A percentile compares a stretch with the other conserved stretches of the same genome.
Conservation (phyloP, 2,113 vertebrate genomes). For the Fukomys damarensis region DNA sequence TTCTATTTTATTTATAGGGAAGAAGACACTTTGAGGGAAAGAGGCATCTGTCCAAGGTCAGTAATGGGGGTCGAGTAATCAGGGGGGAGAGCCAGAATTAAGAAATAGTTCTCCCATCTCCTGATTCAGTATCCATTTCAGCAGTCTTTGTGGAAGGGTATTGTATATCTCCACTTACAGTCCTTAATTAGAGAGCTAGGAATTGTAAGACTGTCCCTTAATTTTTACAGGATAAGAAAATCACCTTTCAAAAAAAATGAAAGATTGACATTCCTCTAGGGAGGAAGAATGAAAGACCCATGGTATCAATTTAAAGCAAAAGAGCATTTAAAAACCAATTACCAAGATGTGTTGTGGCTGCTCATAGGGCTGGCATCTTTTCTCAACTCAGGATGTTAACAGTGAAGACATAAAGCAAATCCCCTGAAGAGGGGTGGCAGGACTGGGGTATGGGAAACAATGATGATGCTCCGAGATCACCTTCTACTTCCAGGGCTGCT, state of each 20-base stretch:
- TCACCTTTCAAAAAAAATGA: constrained; percentile 61
- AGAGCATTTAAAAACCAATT: constrained; percentile 77
- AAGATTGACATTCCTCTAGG: constrained; percentile 71
- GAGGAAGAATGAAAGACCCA: constrained; percentile 48
- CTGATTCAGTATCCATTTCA: neutral
- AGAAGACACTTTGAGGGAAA: neutral
- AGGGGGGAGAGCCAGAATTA: neutral
- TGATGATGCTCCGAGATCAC: constrained; percentile 54
- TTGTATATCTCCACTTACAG: neutral
- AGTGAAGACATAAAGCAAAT: constrained; percentile 75
- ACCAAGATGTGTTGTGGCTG: constrained; percentile 52
- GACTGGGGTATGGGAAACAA: neutral
- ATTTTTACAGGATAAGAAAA: constrained; percentile 61
- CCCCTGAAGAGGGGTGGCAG: constrained; percentile 33
- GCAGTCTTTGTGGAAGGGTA: neutral
- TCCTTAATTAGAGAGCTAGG: constrained; percentile 30
- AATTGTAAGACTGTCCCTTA: constrained; percentile 43
- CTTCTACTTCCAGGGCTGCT: neutral
- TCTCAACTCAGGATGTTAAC: constrained; percentile 41
- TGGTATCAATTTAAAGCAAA: constrained; percentile 72
- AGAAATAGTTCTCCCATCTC: neutral
- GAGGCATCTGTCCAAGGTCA: neutral
- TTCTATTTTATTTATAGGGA: neutral
- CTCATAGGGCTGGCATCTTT: constrained; percentile 52
- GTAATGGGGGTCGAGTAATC: neutral